Conservation (phyloP, 2,797 vertebrate species). For the Adelosebastes latens region DNA sequence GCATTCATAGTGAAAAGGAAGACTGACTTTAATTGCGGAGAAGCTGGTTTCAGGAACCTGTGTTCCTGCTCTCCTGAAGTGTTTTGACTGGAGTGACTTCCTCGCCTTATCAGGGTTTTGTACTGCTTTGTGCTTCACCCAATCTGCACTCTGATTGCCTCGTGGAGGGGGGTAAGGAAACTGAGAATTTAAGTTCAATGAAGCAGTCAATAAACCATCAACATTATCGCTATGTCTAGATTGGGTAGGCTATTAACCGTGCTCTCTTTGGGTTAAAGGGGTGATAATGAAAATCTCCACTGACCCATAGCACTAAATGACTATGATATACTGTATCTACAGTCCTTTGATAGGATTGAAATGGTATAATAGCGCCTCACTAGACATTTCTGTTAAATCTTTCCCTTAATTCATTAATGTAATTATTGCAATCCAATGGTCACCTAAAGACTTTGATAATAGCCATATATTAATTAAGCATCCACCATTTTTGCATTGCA, state of each 20-base stretch:
- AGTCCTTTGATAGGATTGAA: conserved; percentile 1
- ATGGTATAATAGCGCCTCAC: not conserved
- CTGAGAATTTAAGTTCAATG: conserved; percentile 22
- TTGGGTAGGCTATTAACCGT: conserved; percentile 10
- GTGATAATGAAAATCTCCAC: conserved; percentile 9
- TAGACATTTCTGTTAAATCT: not conserved
- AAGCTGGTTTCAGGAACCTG: conserved; percentile 23
- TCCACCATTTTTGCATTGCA: not conserved
- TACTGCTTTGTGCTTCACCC: conserved; percentile 9
- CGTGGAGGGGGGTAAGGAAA: not conserved
- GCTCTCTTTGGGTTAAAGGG: conserved; percentile 9
- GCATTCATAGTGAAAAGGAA: conserved; percentile 17
- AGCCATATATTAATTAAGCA: not conserved
- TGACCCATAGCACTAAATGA: conserved; percentile 7
- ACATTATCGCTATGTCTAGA: conserved; percentile 9
- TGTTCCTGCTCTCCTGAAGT: not conserved
- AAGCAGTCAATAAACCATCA: conserved; percentile 49
- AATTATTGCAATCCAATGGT: not conserved
- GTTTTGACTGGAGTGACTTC: conserved; percentile 7
- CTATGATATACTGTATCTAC: not conserved
- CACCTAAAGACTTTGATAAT: not conserved
- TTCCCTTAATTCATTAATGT: not conserved
- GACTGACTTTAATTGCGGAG: conserved; percentile 14
- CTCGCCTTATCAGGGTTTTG: not conserved
- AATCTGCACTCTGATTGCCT: not conserved